Conservation (phyloP, 1,140 invertebrate species). For the Drosophila subpulchrella region DNA sequence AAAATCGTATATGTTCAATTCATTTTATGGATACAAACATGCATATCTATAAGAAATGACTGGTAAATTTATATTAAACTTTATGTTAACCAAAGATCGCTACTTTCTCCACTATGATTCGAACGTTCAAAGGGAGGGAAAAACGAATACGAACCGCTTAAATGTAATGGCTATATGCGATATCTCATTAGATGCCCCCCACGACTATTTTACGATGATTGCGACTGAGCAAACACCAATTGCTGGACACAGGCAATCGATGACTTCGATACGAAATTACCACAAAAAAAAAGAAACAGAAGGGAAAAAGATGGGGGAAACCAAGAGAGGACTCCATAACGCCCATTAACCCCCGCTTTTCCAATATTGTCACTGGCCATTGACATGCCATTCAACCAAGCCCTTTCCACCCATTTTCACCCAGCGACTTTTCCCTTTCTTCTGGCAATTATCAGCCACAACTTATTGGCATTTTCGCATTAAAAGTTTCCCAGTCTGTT, state of each 20-base stretch:
- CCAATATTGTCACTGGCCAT: slow-evolving; percentile 43
- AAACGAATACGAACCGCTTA: slow-evolving; percentile 21
- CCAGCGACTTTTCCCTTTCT: slow-evolving; percentile 6
- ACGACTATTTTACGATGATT: slow-evolving; percentile 35
- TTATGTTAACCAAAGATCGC: too few relatives aligned
- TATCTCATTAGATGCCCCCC: slow-evolving; percentile 39
- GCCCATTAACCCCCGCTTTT: slow-evolving; percentile 10
- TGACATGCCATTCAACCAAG: slow-evolving; percentile 24
- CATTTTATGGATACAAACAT: too few relatives aligned
- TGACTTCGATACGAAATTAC: slow-evolving; percentile 27
- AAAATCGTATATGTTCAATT: too few relatives aligned
- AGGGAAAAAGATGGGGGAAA: slow-evolving; percentile 1
- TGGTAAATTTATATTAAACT: not conserved
- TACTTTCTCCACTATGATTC: not conserved
- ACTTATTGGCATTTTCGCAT: slow-evolving; percentile 39
- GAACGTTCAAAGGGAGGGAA: slow-evolving; percentile 14
- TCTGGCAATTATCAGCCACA: slow-evolving; percentile 18
- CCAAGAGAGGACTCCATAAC: not conserved
- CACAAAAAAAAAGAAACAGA: not conserved
- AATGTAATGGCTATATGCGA: slow-evolving; percentile 22
- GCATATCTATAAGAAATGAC: too few relatives aligned
- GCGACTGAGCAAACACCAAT: slow-evolving; percentile 35
- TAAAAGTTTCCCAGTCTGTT: slow-evolving; percentile 20
- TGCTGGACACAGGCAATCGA: slow-evolving; percentile 27
- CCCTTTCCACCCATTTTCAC: slow-evolving; percentile 11